Evolutionary conservation across 2,888 invertebrate species (phyloP).

Genomic region (Trissonchulus sp.): DNA sequence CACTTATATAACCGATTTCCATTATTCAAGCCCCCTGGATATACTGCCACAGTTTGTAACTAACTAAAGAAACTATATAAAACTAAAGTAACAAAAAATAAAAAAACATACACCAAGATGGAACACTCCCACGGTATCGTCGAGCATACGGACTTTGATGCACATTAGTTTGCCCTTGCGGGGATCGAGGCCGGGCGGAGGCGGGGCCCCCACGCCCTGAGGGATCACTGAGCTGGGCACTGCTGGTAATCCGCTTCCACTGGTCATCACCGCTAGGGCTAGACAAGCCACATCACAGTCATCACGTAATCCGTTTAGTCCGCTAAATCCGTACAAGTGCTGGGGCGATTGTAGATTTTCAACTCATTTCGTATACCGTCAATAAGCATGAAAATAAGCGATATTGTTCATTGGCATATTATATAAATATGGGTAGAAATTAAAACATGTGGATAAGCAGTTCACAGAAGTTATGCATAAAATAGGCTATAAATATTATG

Average conservation of each 20-base stretch:
- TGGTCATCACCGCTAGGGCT: conserved; percentile 4
- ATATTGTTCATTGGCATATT: too few species aligned
- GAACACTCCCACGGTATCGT: conserved; percentile 51
- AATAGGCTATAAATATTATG: too few species aligned
- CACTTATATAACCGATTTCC: too few species aligned
- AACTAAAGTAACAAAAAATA: background rate
- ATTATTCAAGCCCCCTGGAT: too few species aligned
- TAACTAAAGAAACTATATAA: too few species aligned
- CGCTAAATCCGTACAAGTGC: background rate
- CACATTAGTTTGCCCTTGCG: conserved; percentile 50
- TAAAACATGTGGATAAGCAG: too few species aligned
- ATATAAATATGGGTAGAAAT: too few species aligned
- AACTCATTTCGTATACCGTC: too few species aligned
- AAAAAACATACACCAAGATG: conserved; percentile 46
- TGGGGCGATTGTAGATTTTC: too few species aligned
- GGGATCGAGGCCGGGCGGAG: conserved; percentile 50
- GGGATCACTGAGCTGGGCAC: conserved; percentile 40
- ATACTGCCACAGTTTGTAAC: too few species aligned
- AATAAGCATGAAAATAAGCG: too few species aligned
- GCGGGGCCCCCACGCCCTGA: conserved; percentile 49
- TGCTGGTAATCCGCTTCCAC: conserved; percentile 26
- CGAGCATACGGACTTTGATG: conserved; percentile 50
- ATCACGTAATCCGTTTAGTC: background rate
- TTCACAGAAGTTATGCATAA: too few species aligned
- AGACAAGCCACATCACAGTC: background rate